phyloP scores from a whole-genome alignment of 2,888 invertebrate species.

The Protophormia terraenovae region DNA sequence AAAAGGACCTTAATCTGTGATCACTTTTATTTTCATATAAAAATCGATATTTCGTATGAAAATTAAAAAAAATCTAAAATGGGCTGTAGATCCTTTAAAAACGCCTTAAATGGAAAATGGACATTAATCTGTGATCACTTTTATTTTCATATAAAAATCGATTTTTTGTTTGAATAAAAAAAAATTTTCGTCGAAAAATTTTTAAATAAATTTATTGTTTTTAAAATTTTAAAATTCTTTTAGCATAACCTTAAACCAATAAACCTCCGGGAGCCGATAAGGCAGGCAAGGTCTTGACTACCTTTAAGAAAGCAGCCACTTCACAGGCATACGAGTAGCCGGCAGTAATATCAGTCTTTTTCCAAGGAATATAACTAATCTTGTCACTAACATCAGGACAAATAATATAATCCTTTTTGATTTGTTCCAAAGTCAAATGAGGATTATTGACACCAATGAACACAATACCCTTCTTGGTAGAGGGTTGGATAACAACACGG shows the following conservation, averaged over 20 bases:
- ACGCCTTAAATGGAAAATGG: too few relatives aligned
- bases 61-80: too few relatives aligned
- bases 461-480: constrained; percentile 82
- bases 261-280: constrained; percentile 74
- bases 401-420: constrained; percentile 75
- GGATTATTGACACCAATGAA: constrained; percentile 82
- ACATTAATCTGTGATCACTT: too few relatives aligned
- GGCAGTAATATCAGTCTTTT: constrained; percentile 73
- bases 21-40: too few relatives aligned
- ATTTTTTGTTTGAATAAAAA: too few relatives aligned
- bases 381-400: constrained; percentile 76
- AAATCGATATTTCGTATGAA: too few relatives aligned
- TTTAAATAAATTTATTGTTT: too few relatives aligned
- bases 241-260: constrained; percentile 69
- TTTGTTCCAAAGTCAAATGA: constrained; percentile 76
- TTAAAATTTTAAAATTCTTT: constrained; percentile 71
- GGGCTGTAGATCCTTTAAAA: too few relatives aligned
- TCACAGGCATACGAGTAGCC: constrained; percentile 79
- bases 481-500: constrained; percentile 83
- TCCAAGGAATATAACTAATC: constrained; percentile 77
- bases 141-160: too few relatives aligned
- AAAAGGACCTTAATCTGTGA: too few relatives aligned
- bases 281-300: constrained; percentile 74
- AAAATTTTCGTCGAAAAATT: too few relatives aligned
- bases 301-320: constrained; percentile 75